Conservation (phyloP, 37 sponge, comb jelly and placozoan genomes). For the Beroe ovata region DNA sequence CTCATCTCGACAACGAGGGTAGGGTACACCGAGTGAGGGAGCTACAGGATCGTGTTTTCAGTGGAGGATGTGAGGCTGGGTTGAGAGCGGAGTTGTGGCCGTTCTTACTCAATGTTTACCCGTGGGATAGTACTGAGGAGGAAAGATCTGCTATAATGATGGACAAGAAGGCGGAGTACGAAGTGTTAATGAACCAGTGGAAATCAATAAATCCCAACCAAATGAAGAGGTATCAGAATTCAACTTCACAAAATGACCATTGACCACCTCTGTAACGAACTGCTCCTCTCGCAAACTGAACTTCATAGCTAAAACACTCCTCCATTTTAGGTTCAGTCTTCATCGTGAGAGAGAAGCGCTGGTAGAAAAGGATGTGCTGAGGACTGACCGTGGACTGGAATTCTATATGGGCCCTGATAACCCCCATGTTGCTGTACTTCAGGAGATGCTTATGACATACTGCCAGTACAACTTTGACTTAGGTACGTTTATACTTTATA, state of each 20-base stretch:
- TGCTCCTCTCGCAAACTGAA: constrained; percentile 69
- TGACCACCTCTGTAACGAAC: no score
- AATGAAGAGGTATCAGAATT: constrained; percentile 55
- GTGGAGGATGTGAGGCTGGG: constrained; percentile 72
- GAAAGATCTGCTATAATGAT: constrained; percentile 75
- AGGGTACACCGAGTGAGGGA: constrained; percentile 14
- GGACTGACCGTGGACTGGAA: constrained; percentile 80
- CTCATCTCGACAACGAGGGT: constrained; percentile 9
- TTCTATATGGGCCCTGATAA: constrained; percentile 71
- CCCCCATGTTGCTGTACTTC: constrained; percentile 72
- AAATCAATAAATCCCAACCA: constrained; percentile 74
- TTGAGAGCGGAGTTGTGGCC: constrained; percentile 85
- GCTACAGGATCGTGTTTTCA: constrained; percentile 9
- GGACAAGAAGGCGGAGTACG: constrained; percentile 77
- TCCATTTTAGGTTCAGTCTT: not conserved
- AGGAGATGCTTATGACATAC: constrained; percentile 89
- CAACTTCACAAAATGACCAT: no score
- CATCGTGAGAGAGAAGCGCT: constrained; percentile 7
- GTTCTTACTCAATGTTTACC: constrained; percentile 79
- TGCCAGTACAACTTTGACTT: constrained; percentile 94
- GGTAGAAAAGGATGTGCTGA: constrained; percentile 86
- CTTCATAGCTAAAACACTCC: not conserved
- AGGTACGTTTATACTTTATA: constrained; percentile 83
- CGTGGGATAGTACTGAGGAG: constrained; percentile 73
- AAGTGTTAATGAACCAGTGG: constrained; percentile 84